Evolutionary conservation across 2,888 invertebrate species (phyloP), one percentile per base, ranked within the genome.

Genomic region (Syrphus vitripennis): DNA sequence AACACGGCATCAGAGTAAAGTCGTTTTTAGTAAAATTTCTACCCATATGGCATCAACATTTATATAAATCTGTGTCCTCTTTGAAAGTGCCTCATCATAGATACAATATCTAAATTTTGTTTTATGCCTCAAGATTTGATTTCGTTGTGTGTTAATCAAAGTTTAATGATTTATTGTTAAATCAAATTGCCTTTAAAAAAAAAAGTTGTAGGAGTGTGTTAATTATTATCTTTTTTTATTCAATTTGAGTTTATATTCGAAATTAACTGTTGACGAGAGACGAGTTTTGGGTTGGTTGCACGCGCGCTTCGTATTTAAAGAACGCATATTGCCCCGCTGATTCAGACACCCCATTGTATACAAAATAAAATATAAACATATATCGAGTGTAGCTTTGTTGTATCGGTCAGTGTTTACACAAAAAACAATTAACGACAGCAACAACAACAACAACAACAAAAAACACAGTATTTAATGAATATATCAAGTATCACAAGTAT

Each of bases 1-100:
- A 75, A 76, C n/a, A n/a, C 69, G 55, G 69, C 80, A 84, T 72
- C 74, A n/a, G n/a, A n/a, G 63, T 74, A 61, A 63, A 81, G 69
- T 86, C 57, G 70, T 63, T 70, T 10, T 9, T 0, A 34, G 9
- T 34, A 10, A 34, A 7, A 34, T 10, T 78, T 42, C 50, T 74
- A 82, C 74, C 59, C 9, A 4, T 84, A 45, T 80, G 71, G 70
- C 79, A 84, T 80, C 79, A 37, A 59, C 24, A 12, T 6, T 24
- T 6, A 24, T n/a, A 26, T 16, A 65, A 6, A 1, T 7, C 7
- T 71, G 69, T 75, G n/a, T 65, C 19, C 2, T 19, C 14, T 45
- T 14, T n/a, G n/a, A n/a, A n/a, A n/a, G n/a, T n/a, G 1, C 40
- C 37, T 26, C 29, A 48, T 37, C 59, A 45, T 37, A 69, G 75